A percentile compares a stretch with the other conserved stretches of the same genome.
Conservation (phyloP, 2,113 vertebrate genomes). For the Vanacampus margaritifer region DNA sequence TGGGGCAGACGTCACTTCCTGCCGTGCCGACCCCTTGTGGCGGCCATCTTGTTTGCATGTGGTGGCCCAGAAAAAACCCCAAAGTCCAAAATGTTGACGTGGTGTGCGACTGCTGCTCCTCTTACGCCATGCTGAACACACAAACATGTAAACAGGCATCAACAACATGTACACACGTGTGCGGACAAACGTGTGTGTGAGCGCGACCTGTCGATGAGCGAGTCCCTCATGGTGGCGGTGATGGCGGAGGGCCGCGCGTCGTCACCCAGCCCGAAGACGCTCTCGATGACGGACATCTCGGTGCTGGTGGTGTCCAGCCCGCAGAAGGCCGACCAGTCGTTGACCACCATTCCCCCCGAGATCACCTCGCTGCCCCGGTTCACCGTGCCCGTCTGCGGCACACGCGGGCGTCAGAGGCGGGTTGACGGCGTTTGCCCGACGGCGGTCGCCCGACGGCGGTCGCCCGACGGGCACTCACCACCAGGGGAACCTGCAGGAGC, state of each 20-base stretch:
- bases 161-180: background rate
- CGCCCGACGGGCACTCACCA: constrained; percentile 78
- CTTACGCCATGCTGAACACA: background rate
- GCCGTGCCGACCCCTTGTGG: background rate
- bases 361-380: constrained; percentile 97
- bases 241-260: constrained; percentile 86
- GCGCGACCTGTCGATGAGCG: constrained; percentile 90
- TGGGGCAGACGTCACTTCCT: background rate
- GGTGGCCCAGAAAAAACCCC: background rate
- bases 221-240: constrained; percentile 92
- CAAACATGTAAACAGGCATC: background rate
- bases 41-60: background rate
- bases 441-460: too few relatives aligned
- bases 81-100: background rate
- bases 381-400: constrained; percentile 87
- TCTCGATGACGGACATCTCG: constrained; percentile 95
- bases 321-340: constrained; percentile 97
- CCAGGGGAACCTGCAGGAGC: constrained; percentile 91
- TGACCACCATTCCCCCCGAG: constrained; percentile 92
- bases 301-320: constrained; percentile 97
- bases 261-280: constrained; percentile 88
- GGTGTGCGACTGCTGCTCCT: background rate
- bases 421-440: too few relatives aligned
- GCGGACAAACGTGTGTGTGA: too few relatives aligned
- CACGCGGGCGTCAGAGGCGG: too few relatives aligned